Base-by-base conservation (phyloP, 2,113 vertebrate genomes). In the Apus apus region DNA sequence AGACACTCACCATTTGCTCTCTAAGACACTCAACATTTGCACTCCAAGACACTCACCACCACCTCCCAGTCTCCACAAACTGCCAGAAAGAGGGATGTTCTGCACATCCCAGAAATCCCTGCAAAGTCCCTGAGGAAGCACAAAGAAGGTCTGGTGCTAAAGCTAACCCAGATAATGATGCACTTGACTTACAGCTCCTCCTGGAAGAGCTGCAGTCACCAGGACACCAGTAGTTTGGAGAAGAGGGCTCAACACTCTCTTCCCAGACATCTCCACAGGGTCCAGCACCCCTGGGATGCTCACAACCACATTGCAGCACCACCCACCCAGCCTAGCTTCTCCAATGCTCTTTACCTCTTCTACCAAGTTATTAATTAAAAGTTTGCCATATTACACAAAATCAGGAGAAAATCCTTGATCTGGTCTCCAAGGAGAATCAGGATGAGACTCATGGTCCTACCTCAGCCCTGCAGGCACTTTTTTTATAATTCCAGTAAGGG, bases 321-420 rank as follows among this genome's bases (percentile, higher is more conserved):
- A n/a, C 11, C 14, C 40, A 73, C 15, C 15, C 11, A 1, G 21
- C n/a, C 4, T 75, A 67, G n/a, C 53, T 72, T 43, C 43, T 75
- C 46, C 0, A 0, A 10, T 10, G 25, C 38, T 43, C 6, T 0
- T 46, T 46, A 70, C 25, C 11, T 30, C n/a, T 30, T 43, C 64
- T 57, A 6, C 6, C 12, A 6, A 51, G 18, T 2, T 8, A 23
- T 0, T 8, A 16, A 51, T 27, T 21, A 7, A 82, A 46, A 74
- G 48, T 14, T 3, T n/a, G 14, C 11, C 61, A 29, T 3, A 3
- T 0, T 15, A 17, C 45, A 26, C 12, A n/a, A 40, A 8, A 57
- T 7, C 27, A 9, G 2, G 3, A 40, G 67, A 67, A 76, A 14
- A 5, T 17, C 29, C 34, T 27, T 32, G 19, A 70, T 8, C 6